Base-by-base conservation (phyloP, 2,113 vertebrate species). In the Podocnemis expansa region DNA sequence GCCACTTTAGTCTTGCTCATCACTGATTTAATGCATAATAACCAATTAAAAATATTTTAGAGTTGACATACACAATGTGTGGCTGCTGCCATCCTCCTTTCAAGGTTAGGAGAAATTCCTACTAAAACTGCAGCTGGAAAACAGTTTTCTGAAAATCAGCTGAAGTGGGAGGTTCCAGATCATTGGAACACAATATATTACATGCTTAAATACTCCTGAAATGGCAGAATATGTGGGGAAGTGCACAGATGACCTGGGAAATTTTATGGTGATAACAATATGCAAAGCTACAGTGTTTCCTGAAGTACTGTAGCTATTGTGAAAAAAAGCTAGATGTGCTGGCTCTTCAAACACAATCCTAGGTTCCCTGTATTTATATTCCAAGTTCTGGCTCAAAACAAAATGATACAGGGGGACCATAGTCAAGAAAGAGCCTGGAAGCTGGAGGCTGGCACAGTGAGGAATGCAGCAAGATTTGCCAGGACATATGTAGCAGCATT, bases 151-250 rank as follows among this genome's bases (percentile, higher is more conserved):
- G 90, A 96, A 97, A 91, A 93, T 96, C 91, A 22, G 95, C 92
- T 95, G 93, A 97, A 97, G 88, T 86, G 4, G 95, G 94, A 96
- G 95, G 94, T 96, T 97, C 95, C 95, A 96, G 97, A 19, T 70
- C 63, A 70, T 70, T 70, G 63, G 63, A 70, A 70, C 9, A 38
- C 63, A 70, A 22, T 70, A 38, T 70, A 70, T 70, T 70, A 70
- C 94, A 95, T 96, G 96, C 97, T 97, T 94, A 97, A 97, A 86
- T 94, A 93, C 88, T 97, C 82, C 88, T 97, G 96, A 93, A 97
- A 95, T 88, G 93, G 86, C 78, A 87, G 90, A 90, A 89, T 93
- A 91, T 93, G 91, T 94, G 93, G 89, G 92, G 94, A 70, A 94
- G 91, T 80, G 91, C 84, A 97, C 43, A 94, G 60, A 79, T 96